Conservation (phyloP, 2,888 invertebrate genomes). For the Timema podura region DNA sequence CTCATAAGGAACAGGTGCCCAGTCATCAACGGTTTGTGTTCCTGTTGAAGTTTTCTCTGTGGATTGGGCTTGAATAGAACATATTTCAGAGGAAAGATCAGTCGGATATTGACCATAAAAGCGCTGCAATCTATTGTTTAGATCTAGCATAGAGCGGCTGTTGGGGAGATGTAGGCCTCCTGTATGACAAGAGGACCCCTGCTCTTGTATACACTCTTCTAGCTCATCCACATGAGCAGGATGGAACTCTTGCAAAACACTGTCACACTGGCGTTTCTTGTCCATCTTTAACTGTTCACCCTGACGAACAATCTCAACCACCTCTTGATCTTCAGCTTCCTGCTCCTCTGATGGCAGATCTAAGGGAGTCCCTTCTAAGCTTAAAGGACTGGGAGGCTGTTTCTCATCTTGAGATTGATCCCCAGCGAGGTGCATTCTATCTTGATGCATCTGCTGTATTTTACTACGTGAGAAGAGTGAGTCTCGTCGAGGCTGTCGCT, state of each 20-base stretch:
- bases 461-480: constrained; percentile 39
- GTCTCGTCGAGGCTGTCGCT: constrained; percentile 36
- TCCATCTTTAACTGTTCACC: constrained; percentile 36
- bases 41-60: constrained; percentile 33
- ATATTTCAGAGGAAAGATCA: constrained; percentile 27
- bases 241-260: constrained; percentile 42
- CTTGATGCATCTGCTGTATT: constrained; percentile 51
- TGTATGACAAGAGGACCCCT: constrained; percentile 51
- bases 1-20: constrained; percentile 67
- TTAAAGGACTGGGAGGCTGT: constrained; percentile 13
- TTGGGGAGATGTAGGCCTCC: constrained; percentile 61
- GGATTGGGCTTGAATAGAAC: constrained; percentile 1
- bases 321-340: constrained; percentile 49
- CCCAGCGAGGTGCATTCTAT: constrained; percentile 41
- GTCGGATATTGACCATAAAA: constrained; percentile 62
- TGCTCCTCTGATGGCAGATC: background rate
- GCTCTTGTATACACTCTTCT: constrained; percentile 37
- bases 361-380: no score
- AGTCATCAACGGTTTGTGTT: constrained; percentile 67
- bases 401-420: background rate
- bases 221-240: constrained; percentile 38
- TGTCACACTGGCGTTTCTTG: constrained; percentile 42
- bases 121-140: constrained; percentile 55
- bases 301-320: constrained; percentile 51
- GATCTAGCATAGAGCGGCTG: constrained; percentile 52